Evolutionary conservation across 2,888 invertebrate genomes (phyloP).

Genomic region (Nymphalis c-album): DNA sequence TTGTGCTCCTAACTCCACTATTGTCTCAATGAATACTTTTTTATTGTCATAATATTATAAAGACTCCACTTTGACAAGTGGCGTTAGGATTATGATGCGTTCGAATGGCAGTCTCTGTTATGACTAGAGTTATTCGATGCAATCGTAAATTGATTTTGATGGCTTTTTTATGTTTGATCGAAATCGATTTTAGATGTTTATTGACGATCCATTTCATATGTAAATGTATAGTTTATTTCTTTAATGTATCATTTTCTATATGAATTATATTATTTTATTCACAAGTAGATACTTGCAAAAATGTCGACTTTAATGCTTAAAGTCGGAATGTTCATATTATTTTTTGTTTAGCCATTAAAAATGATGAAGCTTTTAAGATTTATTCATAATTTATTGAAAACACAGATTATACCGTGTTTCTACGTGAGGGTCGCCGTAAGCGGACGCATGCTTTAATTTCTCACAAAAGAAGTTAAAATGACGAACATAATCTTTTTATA

Average conservation of each 20-base stretch:
- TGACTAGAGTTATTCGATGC: slow-evolving; percentile 57
- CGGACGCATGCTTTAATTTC: slow-evolving; percentile 68
- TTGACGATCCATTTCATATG: slow-evolving; percentile 71
- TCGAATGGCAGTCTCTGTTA: slow-evolving; percentile 57
- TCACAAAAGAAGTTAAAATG: slow-evolving; percentile 74
- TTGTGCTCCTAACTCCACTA: slow-evolving; percentile 72
- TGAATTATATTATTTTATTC: not conserved
- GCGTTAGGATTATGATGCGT: slow-evolving; percentile 71
- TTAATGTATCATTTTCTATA: slow-evolving; percentile 41
- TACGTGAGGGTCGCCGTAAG: slow-evolving; percentile 70
- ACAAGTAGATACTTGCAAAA: slow-evolving; percentile 10
- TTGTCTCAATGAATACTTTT: slow-evolving; percentile 81
- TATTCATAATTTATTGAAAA: slow-evolving; percentile 70
- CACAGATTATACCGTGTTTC: slow-evolving; percentile 68
- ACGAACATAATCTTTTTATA: slow-evolving; percentile 74
- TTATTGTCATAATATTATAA: slow-evolving; percentile 76
- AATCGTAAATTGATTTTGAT: slow-evolving; percentile 77
- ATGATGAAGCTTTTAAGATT: slow-evolving; percentile 51
- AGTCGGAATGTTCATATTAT: slow-evolving; percentile 21
- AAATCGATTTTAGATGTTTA: slow-evolving; percentile 74
- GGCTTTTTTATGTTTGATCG: slow-evolving; percentile 65
- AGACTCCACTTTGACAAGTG: slow-evolving; percentile 70
- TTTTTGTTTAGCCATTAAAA: slow-evolving; percentile 42
- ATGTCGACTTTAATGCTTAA: not conserved
- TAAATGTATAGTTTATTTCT: slow-evolving; percentile 64